A percentile compares a stretch with the other conserved stretches of the same genome.
These are phyloP conservation scores for Rhinolophus sinicus DNA, from an alignment of 2,113 vertebrate genomes.

Conservation along the genomic window DNA sequence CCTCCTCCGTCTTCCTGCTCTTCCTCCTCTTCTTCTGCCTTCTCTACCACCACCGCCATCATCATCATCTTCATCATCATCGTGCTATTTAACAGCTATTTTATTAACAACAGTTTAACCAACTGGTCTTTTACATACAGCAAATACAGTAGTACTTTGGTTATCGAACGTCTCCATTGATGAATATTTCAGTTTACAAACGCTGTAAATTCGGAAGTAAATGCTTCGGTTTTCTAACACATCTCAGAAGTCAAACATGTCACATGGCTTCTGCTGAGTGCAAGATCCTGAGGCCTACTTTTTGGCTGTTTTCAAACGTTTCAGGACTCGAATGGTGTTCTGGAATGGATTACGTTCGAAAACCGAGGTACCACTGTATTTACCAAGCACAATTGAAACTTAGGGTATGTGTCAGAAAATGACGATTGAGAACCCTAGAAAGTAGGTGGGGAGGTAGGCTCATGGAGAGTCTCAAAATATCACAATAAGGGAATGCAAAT, in stretches of 20 bases:
- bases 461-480: not conserved
- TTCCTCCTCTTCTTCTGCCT: not conserved
- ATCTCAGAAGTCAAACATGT: too few species aligned
- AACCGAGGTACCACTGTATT: not conserved
- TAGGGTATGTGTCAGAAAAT: not conserved
- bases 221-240: too few species aligned
- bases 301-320: too few species aligned
- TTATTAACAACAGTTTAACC: not conserved
- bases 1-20: not conserved
- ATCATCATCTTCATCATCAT: not conserved
- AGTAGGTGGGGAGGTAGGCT: not conserved
- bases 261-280: too few species aligned
- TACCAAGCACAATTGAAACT: not conserved
- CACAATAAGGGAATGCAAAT: not conserved
- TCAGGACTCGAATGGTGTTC: too few species aligned
- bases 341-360: too few species aligned
- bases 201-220: too few species aligned
- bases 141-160: not conserved
- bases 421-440: not conserved
- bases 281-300: too few species aligned
- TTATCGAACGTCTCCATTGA: too few species aligned
- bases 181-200: too few species aligned
- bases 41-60: rapidly evolving
- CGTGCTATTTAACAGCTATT: not conserved
- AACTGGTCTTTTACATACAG: not conserved